Percentiles rank a stretch among this genome's conserved stretches.
Evolutionary conservation across 2,888 invertebrate species (phyloP).

Genomic region (Dromius quadrimaculatus): DNA sequence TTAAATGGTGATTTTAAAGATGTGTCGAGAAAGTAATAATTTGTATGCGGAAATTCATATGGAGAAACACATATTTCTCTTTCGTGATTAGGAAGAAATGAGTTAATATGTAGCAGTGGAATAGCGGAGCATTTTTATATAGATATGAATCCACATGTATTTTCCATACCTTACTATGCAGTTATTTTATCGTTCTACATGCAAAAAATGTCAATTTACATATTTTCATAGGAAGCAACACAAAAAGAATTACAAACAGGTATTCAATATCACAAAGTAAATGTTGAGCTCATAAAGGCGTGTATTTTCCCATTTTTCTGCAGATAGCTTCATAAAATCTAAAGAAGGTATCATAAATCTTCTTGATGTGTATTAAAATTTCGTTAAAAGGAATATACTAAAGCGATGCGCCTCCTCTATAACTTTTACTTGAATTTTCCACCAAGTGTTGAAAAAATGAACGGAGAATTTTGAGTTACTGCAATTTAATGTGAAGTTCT

Average conservation of each 20-base stretch:
- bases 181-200: slow-evolving; percentile 29
- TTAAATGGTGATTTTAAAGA: too few relatives aligned
- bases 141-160: background rate
- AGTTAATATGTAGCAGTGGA: background rate
- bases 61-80: too few relatives aligned
- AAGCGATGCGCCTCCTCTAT: background rate
- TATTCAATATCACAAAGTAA: slow-evolving; percentile 31
- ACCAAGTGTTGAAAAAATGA: background rate
- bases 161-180: slow-evolving; percentile 10
- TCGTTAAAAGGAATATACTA: slow-evolving; percentile 36
- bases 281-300: background rate
- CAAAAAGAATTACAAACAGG: slow-evolving; percentile 3
- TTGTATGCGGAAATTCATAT: too few relatives aligned
- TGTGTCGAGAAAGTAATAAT: too few relatives aligned
- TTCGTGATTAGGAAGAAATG: background rate
- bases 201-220: slow-evolving; percentile 26
- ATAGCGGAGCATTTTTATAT: background rate
- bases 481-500: too few relatives aligned
- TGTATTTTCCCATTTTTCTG: slow-evolving; percentile 24
- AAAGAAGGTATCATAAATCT: slow-evolving; percentile 35
- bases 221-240: slow-evolving; percentile 21
- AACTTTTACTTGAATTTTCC: too few relatives aligned
- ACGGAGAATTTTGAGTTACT: too few relatives aligned
- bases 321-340: slow-evolving; percentile 35
- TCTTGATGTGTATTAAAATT: slow-evolving; percentile 41